These are phyloP conservation scores for Mycteria americana DNA, from an alignment of 2,797 vertebrate genomes.

Conservation along the genomic window DNA sequence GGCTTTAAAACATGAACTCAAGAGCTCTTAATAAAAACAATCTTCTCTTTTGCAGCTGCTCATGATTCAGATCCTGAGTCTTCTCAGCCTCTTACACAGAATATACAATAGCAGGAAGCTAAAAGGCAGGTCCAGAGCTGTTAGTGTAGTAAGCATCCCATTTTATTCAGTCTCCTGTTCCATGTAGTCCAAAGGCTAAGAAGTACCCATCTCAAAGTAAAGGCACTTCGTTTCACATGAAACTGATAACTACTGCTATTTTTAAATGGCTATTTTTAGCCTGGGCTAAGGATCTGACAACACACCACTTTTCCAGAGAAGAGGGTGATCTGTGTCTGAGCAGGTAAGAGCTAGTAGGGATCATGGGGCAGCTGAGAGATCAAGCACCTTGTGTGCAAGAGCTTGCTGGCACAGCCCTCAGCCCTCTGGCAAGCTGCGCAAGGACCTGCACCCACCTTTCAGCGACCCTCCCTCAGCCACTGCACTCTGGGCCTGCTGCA, in stretches of 20 bases:
- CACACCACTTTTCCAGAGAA: neutral
- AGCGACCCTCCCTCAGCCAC: no score
- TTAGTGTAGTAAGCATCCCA: neutral
- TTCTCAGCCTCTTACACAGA: neutral
- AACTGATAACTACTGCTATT: neutral
- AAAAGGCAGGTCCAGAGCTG: neutral
- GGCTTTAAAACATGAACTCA: neutral
- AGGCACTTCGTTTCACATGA: neutral
- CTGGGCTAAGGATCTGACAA: neutral
- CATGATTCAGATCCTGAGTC: neutral
- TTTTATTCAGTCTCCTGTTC: neutral
- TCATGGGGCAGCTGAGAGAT: neutral
- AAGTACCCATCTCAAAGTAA: neutral
- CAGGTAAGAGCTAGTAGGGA: neutral
- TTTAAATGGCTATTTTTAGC: neutral
- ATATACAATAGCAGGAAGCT: neutral
- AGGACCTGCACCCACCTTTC: neutral
- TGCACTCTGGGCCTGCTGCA: accelerated
- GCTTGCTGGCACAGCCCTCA: neutral
- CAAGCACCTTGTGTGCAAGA: accelerated
- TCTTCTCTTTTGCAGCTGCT: neutral
- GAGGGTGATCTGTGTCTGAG: neutral
- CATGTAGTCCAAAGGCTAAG: neutral
- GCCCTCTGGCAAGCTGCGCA: no score
- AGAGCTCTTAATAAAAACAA: neutral